These are phyloP conservation scores for Australoheros facetus DNA, from an alignment of 2,797 vertebrate genomes.

Conservation along the genomic window DNA sequence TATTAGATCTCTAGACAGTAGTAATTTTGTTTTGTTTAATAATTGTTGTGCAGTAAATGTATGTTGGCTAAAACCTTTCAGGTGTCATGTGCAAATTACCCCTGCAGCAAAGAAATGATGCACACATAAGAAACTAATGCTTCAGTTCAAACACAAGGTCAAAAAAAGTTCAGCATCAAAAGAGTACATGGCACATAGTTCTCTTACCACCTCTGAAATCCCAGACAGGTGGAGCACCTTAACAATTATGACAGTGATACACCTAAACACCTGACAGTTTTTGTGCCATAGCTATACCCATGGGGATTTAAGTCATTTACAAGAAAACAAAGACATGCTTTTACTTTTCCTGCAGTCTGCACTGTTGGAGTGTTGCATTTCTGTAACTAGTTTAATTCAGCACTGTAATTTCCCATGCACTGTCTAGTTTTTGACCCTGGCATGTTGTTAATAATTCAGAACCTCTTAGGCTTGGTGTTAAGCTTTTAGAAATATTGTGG, in stretches of 20 bases:
- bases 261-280: conserved; percentile 53
- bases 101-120: conserved; percentile 6
- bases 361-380: not conserved
- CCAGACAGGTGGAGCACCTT: conserved; percentile 56
- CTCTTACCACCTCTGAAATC: conserved; percentile 55
- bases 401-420: not conserved
- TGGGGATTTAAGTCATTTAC: conserved; percentile 43
- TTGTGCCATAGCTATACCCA: conserved; percentile 31
- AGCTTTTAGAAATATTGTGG: not conserved
- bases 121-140: not conserved
- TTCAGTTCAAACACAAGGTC: conserved; percentile 34
- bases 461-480: not conserved
- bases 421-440: not conserved
- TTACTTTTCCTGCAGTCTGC: conserved; percentile 18
- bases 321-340: conserved; percentile 38
- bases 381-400: not conserved
- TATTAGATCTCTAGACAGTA: too few relatives aligned
- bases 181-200: conserved; percentile 27
- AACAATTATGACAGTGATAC: conserved; percentile 46
- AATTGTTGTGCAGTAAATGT: not conserved
- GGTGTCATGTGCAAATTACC: not conserved
- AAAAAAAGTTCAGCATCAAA: conserved; percentile 26
- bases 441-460: not conserved
- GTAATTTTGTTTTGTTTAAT: not conserved
- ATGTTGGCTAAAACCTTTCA: not conserved